phyloP scores from a whole-genome alignment of 2,113 vertebrate species.

The Heterochromis multidens region DNA sequence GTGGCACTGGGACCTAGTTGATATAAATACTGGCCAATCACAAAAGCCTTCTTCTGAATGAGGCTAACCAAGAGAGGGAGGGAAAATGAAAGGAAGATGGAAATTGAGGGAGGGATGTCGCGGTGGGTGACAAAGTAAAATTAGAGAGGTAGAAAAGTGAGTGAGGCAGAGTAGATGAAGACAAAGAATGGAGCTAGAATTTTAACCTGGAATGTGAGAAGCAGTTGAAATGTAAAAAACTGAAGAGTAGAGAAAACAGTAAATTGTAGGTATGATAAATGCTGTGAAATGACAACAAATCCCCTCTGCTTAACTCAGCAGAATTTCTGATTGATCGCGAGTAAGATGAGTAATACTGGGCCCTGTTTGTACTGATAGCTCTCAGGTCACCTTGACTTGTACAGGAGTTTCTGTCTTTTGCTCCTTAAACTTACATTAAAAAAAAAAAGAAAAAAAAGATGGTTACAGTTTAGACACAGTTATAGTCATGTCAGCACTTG shows the following conservation, averaged over 20 bases:
- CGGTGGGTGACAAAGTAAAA: slow-evolving; percentile 31
- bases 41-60: slow-evolving; percentile 61
- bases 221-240: background rate
- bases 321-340: background rate
- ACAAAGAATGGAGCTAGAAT: background rate
- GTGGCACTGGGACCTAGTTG: slow-evolving; percentile 79
- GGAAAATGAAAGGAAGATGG: slow-evolving; percentile 40
- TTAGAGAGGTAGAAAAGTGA: slow-evolving; percentile 2
- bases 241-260: background rate
- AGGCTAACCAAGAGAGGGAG: slow-evolving; percentile 62
- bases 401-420: slow-evolving; percentile 6
- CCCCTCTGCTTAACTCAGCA: background rate
- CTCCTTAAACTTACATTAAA: background rate
- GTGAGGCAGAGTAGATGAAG: background rate
- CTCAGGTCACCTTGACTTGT: slow-evolving; percentile 52
- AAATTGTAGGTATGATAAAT: background rate
- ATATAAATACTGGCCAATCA: slow-evolving; percentile 83
- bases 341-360: background rate
- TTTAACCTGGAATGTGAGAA: slow-evolving; percentile 5
- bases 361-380: background rate
- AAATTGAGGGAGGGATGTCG: slow-evolving; percentile 43
- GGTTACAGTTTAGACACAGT: background rate
- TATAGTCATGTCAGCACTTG: background rate
- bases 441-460: background rate
- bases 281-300: background rate